Evolutionary conservation across 2,888 invertebrate species (phyloP).

Genomic region (Leptinotarsa juncta): DNA sequence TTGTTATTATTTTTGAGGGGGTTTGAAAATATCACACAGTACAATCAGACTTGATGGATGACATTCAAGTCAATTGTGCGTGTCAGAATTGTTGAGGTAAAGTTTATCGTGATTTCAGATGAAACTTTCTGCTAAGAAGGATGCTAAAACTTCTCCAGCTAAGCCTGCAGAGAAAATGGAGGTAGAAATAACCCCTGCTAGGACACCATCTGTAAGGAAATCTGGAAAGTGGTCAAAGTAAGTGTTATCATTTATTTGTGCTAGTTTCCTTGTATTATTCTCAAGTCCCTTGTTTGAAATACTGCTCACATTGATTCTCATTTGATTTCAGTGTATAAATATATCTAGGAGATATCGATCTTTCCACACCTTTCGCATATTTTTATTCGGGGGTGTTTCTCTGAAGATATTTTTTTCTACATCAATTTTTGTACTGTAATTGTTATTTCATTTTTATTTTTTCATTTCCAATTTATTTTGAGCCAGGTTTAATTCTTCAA

Average conservation of each 20-base stretch:
- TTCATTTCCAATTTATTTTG: too few relatives aligned
- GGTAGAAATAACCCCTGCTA: slow-evolving; percentile 31
- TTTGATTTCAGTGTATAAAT: too few relatives aligned
- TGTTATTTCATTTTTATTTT: too few relatives aligned
- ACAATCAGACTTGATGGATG: background rate
- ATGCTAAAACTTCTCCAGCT: slow-evolving; percentile 46
- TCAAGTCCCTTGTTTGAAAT: slow-evolving; percentile 21
- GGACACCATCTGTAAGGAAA: slow-evolving; percentile 34
- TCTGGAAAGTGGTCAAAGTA: slow-evolving; percentile 43
- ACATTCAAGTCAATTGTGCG: background rate
- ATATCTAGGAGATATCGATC: too few relatives aligned
- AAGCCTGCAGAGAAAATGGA: slow-evolving; percentile 48
- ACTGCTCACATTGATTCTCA: background rate
- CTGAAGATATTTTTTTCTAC: too few relatives aligned
- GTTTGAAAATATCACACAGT: background rate
- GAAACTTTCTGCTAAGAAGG: slow-evolving; percentile 54
- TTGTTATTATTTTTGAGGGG: background rate
- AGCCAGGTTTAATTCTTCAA: too few relatives aligned
- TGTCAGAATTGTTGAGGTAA: slow-evolving; percentile 9
- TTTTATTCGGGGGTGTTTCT: too few relatives aligned
- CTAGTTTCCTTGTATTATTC: slow-evolving; percentile 1
- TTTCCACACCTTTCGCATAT: too few relatives aligned
- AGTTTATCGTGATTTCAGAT: slow-evolving; percentile 51
- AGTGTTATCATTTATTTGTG: slow-evolving; percentile 27
- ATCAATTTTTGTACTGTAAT: too few relatives aligned